Conservation (phyloP, 2,113 vertebrate genomes). For the Sylvietta virens region DNA sequence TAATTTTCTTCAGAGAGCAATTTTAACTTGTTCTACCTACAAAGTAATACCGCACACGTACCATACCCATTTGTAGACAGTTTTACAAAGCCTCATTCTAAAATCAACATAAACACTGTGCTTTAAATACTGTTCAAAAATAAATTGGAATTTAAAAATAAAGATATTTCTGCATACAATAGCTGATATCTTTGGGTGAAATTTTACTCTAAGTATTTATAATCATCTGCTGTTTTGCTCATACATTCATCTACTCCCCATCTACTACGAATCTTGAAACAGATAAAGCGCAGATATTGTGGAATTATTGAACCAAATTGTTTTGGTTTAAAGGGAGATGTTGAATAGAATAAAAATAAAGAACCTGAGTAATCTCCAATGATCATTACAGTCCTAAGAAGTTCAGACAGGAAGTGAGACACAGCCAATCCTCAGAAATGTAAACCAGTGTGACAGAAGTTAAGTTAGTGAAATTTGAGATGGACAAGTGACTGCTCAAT, state of each 20-base stretch:
- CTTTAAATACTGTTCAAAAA: neutral
- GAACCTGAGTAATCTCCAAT: neutral
- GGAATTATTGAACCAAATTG: neutral
- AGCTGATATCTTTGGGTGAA: neutral
- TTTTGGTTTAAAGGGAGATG: neutral
- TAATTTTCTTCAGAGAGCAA: accelerated
- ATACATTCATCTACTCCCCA: neutral
- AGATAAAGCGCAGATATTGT: neutral
- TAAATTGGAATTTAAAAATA: neutral
- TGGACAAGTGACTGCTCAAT: neutral
- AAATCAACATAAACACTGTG: neutral
- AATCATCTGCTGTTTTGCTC: neutral
- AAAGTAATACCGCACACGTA: too few relatives aligned
- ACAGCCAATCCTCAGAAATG: neutral
- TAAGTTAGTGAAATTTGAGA: neutral
- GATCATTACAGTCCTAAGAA: neutral
- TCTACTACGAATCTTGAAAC: neutral
- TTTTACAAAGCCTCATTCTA: neutral
- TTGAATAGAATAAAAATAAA: neutral
- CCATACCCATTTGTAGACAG: neutral
- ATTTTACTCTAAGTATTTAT: neutral
- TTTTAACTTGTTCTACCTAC: neutral
- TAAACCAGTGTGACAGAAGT: neutral
- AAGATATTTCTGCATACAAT: accelerated
- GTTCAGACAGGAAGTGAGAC: neutral